Evolutionary conservation across 2,113 vertebrate species (phyloP).

Genomic region (Brevimyrus niger): DNA sequence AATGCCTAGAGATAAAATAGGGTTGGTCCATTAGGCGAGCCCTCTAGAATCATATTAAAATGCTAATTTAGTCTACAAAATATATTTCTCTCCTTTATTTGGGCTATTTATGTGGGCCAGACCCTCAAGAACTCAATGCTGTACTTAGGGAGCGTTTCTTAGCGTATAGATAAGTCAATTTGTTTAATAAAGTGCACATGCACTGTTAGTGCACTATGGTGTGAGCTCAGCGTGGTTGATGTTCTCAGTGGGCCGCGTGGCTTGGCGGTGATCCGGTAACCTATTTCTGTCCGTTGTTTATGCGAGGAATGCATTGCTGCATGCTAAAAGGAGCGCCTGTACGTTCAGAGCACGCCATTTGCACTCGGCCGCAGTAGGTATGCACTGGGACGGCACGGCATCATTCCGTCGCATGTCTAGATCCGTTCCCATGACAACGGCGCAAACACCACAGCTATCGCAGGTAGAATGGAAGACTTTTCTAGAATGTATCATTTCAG

Average conservation of each 20-base stretch:
- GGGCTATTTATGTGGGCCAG: background rate
- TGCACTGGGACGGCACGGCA: background rate
- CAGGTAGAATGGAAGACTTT: background rate
- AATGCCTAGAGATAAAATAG: background rate
- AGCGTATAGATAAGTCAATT: background rate
- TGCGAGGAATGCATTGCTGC: background rate
- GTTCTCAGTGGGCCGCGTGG: background rate
- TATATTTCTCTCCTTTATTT: background rate
- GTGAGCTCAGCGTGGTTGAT: background rate
- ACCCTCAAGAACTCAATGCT: background rate
- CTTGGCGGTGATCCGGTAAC: background rate
- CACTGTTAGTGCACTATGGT: background rate
- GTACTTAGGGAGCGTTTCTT: background rate
- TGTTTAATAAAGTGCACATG: background rate
- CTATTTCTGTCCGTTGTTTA: background rate
- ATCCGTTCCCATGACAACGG: background rate
- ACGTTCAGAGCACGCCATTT: background rate
- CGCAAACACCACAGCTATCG: background rate
- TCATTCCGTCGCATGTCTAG: background rate
- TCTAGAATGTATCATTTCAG: background rate
- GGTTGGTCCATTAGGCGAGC: background rate
- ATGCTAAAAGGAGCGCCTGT: background rate
- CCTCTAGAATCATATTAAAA: background rate
- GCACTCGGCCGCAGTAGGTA: background rate
- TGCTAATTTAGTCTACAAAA: background rate